Base-by-base conservation (phyloP, 2,113 vertebrate genomes). In the Pardalotus punctatus region DNA sequence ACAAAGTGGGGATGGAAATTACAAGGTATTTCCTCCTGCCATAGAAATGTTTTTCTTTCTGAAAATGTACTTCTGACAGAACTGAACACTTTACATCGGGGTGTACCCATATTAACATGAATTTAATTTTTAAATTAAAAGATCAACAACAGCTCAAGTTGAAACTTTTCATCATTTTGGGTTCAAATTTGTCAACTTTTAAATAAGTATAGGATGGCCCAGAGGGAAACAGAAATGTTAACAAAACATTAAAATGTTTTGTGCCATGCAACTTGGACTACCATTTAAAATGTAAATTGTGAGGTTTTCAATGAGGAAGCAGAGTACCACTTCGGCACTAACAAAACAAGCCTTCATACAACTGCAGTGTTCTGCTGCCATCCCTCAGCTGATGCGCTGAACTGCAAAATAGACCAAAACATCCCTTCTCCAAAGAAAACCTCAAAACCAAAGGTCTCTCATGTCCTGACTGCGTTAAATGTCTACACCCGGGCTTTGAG, bases 31-130 rank as follows among this genome's bases (percentile, higher is more conserved):
- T 80, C 19, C 35, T n/a, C 45, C 28, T 31, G 9, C 53, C 15
- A 21, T 1, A 15, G 29, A 40, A 58, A 40, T 16, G 5, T n/a
- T 23, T 25, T 47, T 25, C 8, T 64, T 72, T 51, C 27, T 88
- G 35, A 50, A 78, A 92, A 81, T 7, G 17, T 9, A 54, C 11
- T 76, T 57, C 48, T 64, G 40, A 64, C 14, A 36, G 51, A 81
- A 80, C 3, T 2, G 11, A 47, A 36, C 48, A 48, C 15, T 40
- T 66, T 28, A 43, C 0, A 1, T 19, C 29, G 35, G 6, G 4
- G 6, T 36, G 40, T 9, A 5, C 21, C 36, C 9, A 3, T 38
- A 45, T 28, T 31, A 56, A 82, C 3, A 19, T 40, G 31, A 69
- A 48, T n/a, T 73, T 80, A 2, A 36, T 57, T 76, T 85, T 31